A percentile compares a stretch with the other conserved stretches of the same genome.
Evolutionary conservation across 2,797 vertebrate species (phyloP).

Genomic region (Forpus xanthops): DNA sequence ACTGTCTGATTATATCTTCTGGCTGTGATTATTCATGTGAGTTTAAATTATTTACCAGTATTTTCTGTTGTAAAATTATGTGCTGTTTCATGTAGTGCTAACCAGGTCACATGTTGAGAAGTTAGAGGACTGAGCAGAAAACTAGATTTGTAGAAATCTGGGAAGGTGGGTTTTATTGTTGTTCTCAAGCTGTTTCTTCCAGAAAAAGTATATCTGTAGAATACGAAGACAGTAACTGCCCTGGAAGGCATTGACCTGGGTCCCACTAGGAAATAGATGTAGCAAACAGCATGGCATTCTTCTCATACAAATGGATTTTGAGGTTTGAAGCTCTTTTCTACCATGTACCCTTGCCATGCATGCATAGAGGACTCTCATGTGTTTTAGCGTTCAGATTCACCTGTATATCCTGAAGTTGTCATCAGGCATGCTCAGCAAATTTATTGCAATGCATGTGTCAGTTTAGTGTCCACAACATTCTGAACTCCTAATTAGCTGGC

Average conservation of each 20-base stretch:
- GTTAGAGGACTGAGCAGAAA: background rate
- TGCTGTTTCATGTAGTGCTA: background rate
- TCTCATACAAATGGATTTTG: background rate
- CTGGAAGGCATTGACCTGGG: background rate
- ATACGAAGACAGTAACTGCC: background rate
- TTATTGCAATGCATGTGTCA: too few relatives aligned
- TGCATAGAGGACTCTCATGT: fast-evolving
- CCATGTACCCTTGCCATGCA: background rate
- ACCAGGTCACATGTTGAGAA: background rate
- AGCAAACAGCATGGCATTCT: background rate
- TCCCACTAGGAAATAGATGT: background rate
- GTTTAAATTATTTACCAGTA: background rate
- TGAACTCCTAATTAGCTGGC: background rate
- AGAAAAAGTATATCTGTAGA: background rate
- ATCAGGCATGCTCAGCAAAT: background rate
- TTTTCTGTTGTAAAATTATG: background rate
- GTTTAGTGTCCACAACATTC: background rate
- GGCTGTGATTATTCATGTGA: background rate
- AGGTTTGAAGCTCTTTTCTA: background rate
- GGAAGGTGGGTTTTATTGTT: background rate
- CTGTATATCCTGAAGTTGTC: background rate
- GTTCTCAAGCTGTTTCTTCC: background rate
- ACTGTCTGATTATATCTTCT: background rate
- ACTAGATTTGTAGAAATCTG: background rate
- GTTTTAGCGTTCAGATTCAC: background rate